Conservation (phyloP, 2,888 invertebrate genomes). For the Troglohyphantes excavatus region DNA sequence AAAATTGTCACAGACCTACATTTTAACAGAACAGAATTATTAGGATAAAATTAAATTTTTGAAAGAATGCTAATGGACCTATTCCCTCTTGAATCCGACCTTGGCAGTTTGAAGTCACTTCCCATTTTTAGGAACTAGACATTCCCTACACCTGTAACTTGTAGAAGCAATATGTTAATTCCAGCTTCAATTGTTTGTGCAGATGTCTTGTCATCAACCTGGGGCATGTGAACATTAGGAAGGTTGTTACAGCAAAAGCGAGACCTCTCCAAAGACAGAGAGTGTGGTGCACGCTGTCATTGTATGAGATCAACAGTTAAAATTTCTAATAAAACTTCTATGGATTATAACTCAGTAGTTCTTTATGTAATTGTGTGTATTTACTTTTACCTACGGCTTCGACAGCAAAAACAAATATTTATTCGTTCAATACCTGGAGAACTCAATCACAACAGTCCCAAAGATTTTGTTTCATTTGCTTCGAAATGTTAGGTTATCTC, state of each 20-base stretch:
- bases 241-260: slow-evolving; percentile 3
- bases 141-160: slow-evolving; percentile 23
- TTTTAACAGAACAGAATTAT: background rate
- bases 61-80: too few relatives aligned
- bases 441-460: too few relatives aligned
- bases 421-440: too few relatives aligned
- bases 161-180: slow-evolving; percentile 43
- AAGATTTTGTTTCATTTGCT: too few relatives aligned
- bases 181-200: slow-evolving; percentile 37
- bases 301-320: slow-evolving; percentile 73
- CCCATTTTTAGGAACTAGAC: slow-evolving; percentile 61
- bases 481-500: too few relatives aligned
- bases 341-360: slow-evolving; percentile 12
- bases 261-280: slow-evolving; percentile 32
- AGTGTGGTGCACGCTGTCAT: slow-evolving; percentile 71
- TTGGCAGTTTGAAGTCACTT: slow-evolving; percentile 48
- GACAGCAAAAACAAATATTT: too few relatives aligned
- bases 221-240: slow-evolving; percentile 35
- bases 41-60: too few relatives aligned
- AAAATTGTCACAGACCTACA: too few relatives aligned
- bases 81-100: slow-evolving; percentile 52
- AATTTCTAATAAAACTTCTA: slow-evolving; percentile 77
- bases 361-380: slow-evolving; percentile 3
- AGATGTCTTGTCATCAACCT: slow-evolving; percentile 40
- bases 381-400: too few relatives aligned